Evolutionary conservation across 2,888 invertebrate species (phyloP).

Genomic region (Hypselothyrea guttata): DNA sequence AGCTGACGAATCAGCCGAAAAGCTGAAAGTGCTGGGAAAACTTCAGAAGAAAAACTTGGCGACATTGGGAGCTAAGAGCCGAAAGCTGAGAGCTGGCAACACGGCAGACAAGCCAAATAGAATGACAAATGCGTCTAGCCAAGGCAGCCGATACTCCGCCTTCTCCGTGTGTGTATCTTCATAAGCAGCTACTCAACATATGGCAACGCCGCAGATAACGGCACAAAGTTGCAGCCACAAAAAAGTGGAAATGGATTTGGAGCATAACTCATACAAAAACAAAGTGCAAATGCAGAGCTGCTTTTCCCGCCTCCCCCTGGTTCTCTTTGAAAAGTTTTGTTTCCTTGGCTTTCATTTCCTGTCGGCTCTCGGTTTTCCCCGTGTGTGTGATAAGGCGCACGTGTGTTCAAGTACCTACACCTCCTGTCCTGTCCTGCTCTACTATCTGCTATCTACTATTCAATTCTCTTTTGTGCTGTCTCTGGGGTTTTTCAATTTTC

Average conservation of each 20-base stretch:
- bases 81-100: constrained; percentile 33
- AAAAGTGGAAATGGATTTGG: constrained; percentile 11
- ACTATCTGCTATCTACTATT: background rate
- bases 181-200: constrained; percentile 27
- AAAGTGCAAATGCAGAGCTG: constrained; percentile 31
- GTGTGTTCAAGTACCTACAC: constrained; percentile 47
- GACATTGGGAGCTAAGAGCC: too few species aligned
- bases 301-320: background rate
- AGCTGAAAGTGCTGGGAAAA: constrained; percentile 20
- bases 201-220: constrained; percentile 51
- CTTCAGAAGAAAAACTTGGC: constrained; percentile 22
- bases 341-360: constrained; percentile 37
- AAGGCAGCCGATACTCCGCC: too few species aligned
- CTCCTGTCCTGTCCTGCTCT: background rate
- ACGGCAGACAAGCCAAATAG: constrained; percentile 41
- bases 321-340: constrained; percentile 24
- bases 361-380: constrained; percentile 20
- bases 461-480: background rate
- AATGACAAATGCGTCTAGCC: constrained; percentile 79
- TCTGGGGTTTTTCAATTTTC: constrained; percentile 24
- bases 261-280: constrained; percentile 8
- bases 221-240: constrained; percentile 26
- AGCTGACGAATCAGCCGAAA: background rate
- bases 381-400: constrained; percentile 52
- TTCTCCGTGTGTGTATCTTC: too few species aligned